Conservation (phyloP, 1,140 invertebrate species). For the Nilaparvata lugens region DNA sequence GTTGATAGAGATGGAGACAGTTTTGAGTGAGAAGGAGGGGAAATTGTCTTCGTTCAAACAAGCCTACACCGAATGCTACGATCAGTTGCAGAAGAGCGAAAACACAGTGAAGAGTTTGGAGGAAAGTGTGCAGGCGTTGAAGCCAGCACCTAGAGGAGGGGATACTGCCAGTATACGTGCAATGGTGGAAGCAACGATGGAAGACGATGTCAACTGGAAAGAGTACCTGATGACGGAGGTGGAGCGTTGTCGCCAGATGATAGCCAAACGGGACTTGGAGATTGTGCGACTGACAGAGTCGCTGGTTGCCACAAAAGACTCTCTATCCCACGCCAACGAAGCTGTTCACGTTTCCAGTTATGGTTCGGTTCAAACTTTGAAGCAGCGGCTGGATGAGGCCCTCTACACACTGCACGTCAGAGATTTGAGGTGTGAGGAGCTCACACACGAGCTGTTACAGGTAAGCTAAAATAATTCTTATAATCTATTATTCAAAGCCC, state of each 20-base stretch:
- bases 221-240: no score
- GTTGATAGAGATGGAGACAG: no score
- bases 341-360: slow-evolving; percentile 8
- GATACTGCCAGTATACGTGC: neutral
- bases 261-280: slow-evolving; percentile 12
- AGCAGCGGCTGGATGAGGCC: slow-evolving; percentile 64
- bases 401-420: slow-evolving; percentile 78
- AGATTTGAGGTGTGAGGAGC: slow-evolving; percentile 79
- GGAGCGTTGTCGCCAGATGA: neutral
- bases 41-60: no score
- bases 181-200: neutral
- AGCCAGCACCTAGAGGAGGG: neutral
- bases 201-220: no score
- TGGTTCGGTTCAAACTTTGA: slow-evolving; percentile 22
- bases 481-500: neutral
- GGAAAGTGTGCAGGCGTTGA: neutral
- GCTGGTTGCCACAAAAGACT: slow-evolving; percentile 11
- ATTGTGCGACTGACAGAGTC: slow-evolving; percentile 7
- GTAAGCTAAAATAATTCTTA: slow-evolving; percentile 24
- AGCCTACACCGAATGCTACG: no score
- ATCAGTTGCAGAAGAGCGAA: no score
- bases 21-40: no score
- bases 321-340: slow-evolving; percentile 18
- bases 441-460: slow-evolving; percentile 74
- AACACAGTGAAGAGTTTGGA: neutral